These are phyloP conservation scores for Coendou prehensilis DNA, from an alignment of 2,797 vertebrate species.

Conservation along the genomic window DNA sequence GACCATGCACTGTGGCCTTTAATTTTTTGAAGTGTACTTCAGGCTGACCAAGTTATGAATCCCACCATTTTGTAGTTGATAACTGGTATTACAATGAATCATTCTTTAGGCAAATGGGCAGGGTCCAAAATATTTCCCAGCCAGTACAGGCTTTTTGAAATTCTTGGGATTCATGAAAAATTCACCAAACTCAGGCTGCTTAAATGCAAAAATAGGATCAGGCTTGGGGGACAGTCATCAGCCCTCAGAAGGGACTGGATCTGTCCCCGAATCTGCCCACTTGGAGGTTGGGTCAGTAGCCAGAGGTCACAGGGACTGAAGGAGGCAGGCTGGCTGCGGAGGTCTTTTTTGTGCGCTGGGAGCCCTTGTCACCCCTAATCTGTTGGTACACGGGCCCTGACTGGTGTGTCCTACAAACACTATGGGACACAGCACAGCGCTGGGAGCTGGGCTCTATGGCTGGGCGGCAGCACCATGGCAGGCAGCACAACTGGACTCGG, in stretches of 20 bases:
- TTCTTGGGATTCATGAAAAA: slow-evolving; percentile 42
- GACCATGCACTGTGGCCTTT: slow-evolving; percentile 5
- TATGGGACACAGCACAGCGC: neutral
- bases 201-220: neutral
- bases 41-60: slow-evolving; percentile 31
- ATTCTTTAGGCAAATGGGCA: slow-evolving; percentile 47
- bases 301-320: neutral
- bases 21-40: neutral
- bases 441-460: neutral
- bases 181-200: slow-evolving; percentile 15
- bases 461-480: neutral
- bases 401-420: neutral
- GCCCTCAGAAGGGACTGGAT: fast-evolving
- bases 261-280: neutral
- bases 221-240: neutral
- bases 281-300: neutral
- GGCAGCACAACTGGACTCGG: neutral
- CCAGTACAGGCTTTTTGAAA: slow-evolving; percentile 9
- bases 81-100: slow-evolving; percentile 2
- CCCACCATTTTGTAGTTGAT: slow-evolving; percentile 6
- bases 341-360: neutral
- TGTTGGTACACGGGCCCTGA: neutral
- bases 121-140: slow-evolving; percentile 28
- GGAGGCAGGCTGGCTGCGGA: neutral
- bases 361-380: neutral